Evolutionary conservation across 2,888 invertebrate species (phyloP), one percentile per base, ranked within the genome.

Genomic region (Drosophila austrosaltans): DNA sequence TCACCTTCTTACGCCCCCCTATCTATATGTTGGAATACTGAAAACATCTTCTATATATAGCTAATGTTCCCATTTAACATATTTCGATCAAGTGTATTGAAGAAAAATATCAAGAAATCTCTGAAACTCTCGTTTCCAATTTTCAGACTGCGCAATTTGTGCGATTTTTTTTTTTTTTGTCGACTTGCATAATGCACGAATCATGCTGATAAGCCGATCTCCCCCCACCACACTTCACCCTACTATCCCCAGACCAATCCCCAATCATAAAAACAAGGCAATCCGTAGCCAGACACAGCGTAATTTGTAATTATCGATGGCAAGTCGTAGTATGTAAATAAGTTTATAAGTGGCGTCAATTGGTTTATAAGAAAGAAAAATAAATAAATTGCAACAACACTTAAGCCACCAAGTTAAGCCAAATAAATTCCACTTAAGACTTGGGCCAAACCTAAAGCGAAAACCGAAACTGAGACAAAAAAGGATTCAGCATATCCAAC

Each of bases 181-280:
- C 36, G 69, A 66, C 71, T 79, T 81, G 85, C 85, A 81, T 81
- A 85, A 85, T 63, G 73, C 74, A 73, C 73, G 82, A 84, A 81
- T 81, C 79, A 72, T 79, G 72, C 40, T 25, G 60, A 53, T 60
- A 53, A 48, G 53, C 57, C 54, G 63, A 36, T 36, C 36, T 3
- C 36, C 36, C 36, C 36, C 8, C 36, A 1, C 2, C 36, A 16
- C 16, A 16, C 16, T 16, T 16, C 48, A 3, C 48, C 48, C 8
- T 44, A 16, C 42, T 7, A 44, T 8, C 22, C 16, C 16, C 42
- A 6, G 6, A 7, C 10, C n/a, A 42, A 16, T 16, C 6, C 42
- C 3, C 3, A 20, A 20, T 20, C 36, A 20, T 42, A 40, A 30
- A 36, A 36, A 36, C 36, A 36, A 36, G 36, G 36, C 36, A 36